Evolutionary conservation across 2,888 invertebrate genomes (phyloP), one percentile per base, ranked within the genome.

Genomic region (Erynnis tages): DNA sequence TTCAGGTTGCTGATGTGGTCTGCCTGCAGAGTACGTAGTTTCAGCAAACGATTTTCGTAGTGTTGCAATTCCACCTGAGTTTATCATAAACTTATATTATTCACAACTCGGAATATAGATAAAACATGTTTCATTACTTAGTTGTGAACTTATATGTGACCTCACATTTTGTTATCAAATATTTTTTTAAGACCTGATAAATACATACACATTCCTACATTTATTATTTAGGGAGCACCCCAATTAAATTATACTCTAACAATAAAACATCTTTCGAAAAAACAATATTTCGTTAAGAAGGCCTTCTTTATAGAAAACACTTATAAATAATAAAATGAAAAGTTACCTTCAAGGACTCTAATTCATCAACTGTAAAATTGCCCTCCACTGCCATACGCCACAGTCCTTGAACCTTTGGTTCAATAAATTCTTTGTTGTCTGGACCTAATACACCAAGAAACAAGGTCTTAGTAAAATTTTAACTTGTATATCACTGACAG

Each of bases 341-440:
- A 5, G 7, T 4, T 82, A 94, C 95, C 90, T 94, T 94, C 37
- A 98, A 88, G 0, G 97, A 97, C 52, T 93, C 93, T 7, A 98
- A 86, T 80, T 98, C 97, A 54, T 94, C 93, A 0, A 92, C 90
- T 14, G 94, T 92, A 78, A 98, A 98, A 75, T 96, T 94, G 7
- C 93, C 93, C 46, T 94, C 91, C 11, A 93, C 75, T 1, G 97
- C 98, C 53, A 95, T 86, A 62, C 92, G 93, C 98, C 98, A 98
- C 21, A 98, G 82, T 0, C 94, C 94, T 76, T 96, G 95, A 1
- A 98, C 97, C 84, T 96, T 95, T 0, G 96, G 96, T 70, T 98
- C 98, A 34, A 96, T 92, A 73, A 98, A 98, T 71, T 97, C 97
- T 72, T 93, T 93, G 67, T 94, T 95, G 53, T 93, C 92, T 0